Conservation (phyloP, 2,888 invertebrate species). For the Glyphotaelius pellucidus region DNA sequence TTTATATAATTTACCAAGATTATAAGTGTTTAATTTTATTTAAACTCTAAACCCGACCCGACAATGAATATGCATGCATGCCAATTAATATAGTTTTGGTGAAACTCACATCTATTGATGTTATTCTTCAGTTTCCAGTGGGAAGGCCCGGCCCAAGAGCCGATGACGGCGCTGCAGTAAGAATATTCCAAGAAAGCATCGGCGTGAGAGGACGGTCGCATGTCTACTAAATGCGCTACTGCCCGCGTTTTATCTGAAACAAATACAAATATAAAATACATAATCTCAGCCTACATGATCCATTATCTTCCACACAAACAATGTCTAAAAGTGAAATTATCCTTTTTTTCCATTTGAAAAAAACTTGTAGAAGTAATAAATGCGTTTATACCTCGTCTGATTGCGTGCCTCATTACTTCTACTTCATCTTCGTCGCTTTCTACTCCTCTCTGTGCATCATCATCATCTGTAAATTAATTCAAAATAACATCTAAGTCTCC, state of each 20-base stretch:
- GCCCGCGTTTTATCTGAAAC: constrained; percentile 70
- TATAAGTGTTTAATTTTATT: background rate
- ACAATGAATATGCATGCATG: background rate
- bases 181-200: constrained; percentile 83
- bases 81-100: background rate
- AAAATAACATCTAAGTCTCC: background rate
- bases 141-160: constrained; percentile 88
- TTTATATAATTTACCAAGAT: background rate
- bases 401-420: constrained; percentile 58
- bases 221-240: constrained; percentile 76
- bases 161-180: constrained; percentile 79
- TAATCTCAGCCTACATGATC: too few species aligned
- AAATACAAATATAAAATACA: constrained; percentile 65
- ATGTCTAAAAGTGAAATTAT: background rate
- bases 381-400: constrained; percentile 54
- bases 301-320: too few species aligned
- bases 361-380: background rate
- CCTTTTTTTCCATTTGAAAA: background rate
- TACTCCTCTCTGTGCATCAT: constrained; percentile 64
- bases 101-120: constrained; percentile 69
- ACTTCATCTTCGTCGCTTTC: constrained; percentile 65
- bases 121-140: constrained; percentile 86
- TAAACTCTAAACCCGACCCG: background rate
- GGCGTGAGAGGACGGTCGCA: constrained; percentile 76
- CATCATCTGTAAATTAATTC: constrained; percentile 63